Evolutionary conservation across 2,888 invertebrate species (phyloP).

Genomic region (Pterostichus niger): DNA sequence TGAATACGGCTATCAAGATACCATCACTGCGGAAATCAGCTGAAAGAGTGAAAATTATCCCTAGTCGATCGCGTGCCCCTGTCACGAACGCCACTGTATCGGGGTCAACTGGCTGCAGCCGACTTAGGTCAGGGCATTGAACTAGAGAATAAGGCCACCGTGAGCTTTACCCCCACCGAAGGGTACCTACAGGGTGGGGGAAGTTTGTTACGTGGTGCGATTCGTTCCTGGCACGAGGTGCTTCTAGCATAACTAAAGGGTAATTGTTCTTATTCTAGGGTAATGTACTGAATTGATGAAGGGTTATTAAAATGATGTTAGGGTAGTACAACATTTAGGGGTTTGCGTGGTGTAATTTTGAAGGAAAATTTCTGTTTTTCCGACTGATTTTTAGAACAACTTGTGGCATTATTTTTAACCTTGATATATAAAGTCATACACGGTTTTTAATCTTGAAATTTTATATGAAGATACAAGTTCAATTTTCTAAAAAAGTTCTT

Average conservation of each 20-base stretch:
- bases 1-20: constrained; percentile 36
- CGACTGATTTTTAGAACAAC: not conserved
- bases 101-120: constrained; percentile 72
- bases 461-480: not conserved
- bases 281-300: constrained; percentile 21
- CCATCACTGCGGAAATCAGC: constrained; percentile 53
- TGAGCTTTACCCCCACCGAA: constrained; percentile 35
- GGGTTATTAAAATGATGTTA: constrained; percentile 36
- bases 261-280: constrained; percentile 31
- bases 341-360: not conserved
- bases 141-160: constrained; percentile 68
- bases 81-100: constrained; percentile 68
- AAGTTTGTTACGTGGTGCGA: not conserved
- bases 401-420: not conserved
- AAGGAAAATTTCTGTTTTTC: not conserved
- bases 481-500: not conserved
- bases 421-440: not conserved
- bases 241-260: constrained; percentile 17
- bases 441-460: not conserved
- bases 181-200: constrained; percentile 2
- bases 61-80: not conserved
- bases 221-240: constrained; percentile 10
- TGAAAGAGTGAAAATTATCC: constrained; percentile 62
- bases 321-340: constrained; percentile 6
- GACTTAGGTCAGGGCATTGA: constrained; percentile 73